Evolutionary conservation across 2,113 vertebrate species (phyloP), one percentile per base, ranked within the genome.

Genomic region (Triplophysa dalaica): DNA sequence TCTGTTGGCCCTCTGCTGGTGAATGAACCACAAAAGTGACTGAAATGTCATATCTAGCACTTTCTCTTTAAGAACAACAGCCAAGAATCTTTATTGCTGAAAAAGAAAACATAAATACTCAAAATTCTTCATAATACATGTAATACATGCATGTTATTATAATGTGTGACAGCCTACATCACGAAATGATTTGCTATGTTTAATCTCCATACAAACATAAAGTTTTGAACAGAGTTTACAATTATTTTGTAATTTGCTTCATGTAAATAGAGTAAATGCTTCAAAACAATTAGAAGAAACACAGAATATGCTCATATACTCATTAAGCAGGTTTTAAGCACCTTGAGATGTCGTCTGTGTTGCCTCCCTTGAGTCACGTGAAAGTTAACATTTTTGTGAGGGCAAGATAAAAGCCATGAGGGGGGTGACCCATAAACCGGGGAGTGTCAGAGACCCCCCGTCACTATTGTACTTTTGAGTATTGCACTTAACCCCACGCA

Each of bases 361-460:
- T 2, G 19, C 10, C 11, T 1, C 41, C 21, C 54, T 58, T 45
- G 41, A 21, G 50, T 38, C 29, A 48, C 8, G 2, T 62, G 45
- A 62, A 76, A 52, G 62, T 64, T 33, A 52, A 52, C 26, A 38
- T 65, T 76, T 22, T 76, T 65, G 17, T 12, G 16, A 75, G 38
- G 22, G 14, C 12, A 19, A 75, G 21, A 63, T 13, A 29, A 75
- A 75, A 75, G 73, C 74, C 19, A 50, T 33, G 45, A 4, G 11
- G 45, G 73, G 38, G 16, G 38, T 29, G 21, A 74, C 56, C 56
- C 24, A 29, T 77, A 54, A 77, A 77, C 24, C 19, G 0, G 45
- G 43, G 62, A 9, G 74, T 62, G 33, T 52, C 45, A 65, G 61
- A 77, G 61, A 77, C 43, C 74, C 24, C 58, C 62, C 62, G 74